Conservation (phyloP, 2,113 vertebrate genomes). For the Syngnathus typhle region DNA sequence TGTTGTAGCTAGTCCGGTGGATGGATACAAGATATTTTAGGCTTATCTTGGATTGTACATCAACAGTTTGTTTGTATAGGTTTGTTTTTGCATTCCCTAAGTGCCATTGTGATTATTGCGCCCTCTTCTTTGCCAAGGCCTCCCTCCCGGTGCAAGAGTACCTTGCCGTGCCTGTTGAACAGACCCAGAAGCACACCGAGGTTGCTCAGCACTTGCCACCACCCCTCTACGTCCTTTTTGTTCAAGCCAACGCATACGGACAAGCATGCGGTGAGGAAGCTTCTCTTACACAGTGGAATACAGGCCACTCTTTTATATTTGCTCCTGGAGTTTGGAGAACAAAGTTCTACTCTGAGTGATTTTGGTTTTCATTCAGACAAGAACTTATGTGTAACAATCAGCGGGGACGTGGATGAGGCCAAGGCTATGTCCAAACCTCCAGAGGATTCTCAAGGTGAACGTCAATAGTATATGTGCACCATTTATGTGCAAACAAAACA, state of each 20-base stretch:
- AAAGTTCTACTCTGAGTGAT: background rate
- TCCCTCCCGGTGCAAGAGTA: conserved; percentile 94
- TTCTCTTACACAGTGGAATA: background rate
- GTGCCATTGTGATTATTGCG: background rate
- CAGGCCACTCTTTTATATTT: background rate
- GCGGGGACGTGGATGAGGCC: conserved; percentile 93
- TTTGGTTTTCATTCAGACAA: conserved; percentile 74
- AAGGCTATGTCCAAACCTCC: conserved; percentile 92
- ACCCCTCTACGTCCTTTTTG: conserved; percentile 90
- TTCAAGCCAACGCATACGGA: conserved; percentile 90
- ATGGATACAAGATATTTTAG: too few relatives aligned
- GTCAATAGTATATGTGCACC: background rate
- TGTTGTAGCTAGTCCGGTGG: background rate
- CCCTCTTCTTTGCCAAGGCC: conserved; percentile 67
- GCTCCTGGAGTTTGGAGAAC: background rate
- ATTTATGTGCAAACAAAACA: background rate
- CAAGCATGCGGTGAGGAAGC: conserved; percentile 89
- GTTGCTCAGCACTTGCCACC: conserved; percentile 87
- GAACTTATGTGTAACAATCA: conserved; percentile 82
- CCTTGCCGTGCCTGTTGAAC: conserved; percentile 92
- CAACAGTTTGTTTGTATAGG: too few relatives aligned
- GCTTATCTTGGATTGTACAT: too few relatives aligned
- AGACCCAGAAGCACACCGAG: conserved; percentile 91
- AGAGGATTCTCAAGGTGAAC: conserved; percentile 90
- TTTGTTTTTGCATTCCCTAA: background rate